phyloP scores from a whole-genome alignment of 2,888 invertebrate genomes.

The Exephanes ischioxanthus region DNA sequence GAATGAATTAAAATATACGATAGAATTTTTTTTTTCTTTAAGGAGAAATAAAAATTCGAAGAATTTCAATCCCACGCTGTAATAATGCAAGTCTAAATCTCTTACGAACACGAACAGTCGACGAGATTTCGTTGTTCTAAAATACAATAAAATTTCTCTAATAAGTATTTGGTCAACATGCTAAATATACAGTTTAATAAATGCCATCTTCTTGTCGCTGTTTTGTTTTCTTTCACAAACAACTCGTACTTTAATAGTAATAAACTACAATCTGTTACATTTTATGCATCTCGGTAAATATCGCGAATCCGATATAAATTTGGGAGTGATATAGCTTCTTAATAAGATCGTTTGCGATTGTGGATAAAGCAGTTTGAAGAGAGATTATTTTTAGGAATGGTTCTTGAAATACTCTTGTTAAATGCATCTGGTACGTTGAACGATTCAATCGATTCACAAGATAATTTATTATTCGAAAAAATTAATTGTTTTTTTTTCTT shows the following conservation, averaged over 20 bases:
- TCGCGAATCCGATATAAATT: constrained; percentile 48
- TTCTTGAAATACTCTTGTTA: constrained; percentile 35
- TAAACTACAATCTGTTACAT: constrained; percentile 31
- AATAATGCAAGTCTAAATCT: constrained; percentile 43
- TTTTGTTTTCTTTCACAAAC: constrained; percentile 28
- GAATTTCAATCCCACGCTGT: constrained; percentile 48
- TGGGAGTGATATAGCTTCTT: constrained; percentile 53
- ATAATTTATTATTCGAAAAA: neutral
- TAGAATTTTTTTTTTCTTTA: constrained; percentile 32
- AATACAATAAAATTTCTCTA: constrained; percentile 72
- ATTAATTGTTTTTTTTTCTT: neutral
- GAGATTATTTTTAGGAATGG: constrained; percentile 28
- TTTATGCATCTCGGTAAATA: constrained; percentile 8
- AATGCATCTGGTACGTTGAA: constrained; percentile 60
- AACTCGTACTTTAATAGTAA: constrained; percentile 30
- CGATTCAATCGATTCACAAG: constrained; percentile 39
- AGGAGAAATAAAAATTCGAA: constrained; percentile 3
- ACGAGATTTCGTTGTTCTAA: constrained; percentile 66
- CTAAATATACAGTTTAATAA: constrained; percentile 72
- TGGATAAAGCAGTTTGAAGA: constrained; percentile 22
- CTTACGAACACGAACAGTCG: constrained; percentile 45
- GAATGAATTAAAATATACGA: constrained; percentile 47
- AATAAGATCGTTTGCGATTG: constrained; percentile 15
- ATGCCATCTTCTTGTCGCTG: constrained; percentile 34
- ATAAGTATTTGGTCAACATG: constrained; percentile 76